Conservation (phyloP, 1,140 invertebrate species). For the Augochlora pura region DNA sequence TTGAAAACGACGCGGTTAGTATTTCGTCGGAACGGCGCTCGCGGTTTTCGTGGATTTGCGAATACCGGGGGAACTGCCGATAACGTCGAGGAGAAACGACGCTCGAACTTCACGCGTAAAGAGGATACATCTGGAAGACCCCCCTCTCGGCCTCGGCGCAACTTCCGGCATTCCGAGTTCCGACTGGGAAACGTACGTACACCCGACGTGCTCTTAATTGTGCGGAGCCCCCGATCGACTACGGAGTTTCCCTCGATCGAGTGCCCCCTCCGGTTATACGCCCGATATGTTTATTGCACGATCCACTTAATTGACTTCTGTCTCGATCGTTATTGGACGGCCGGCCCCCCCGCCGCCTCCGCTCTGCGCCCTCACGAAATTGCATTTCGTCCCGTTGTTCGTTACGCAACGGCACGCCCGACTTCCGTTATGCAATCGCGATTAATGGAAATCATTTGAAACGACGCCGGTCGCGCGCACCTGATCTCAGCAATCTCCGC, state of each 20-base stretch:
- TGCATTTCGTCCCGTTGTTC: constrained; percentile 9
- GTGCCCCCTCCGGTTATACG: constrained; percentile 5
- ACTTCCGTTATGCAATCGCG: background rate
- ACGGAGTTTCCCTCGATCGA: too few species aligned
- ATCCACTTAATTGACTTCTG: constrained; percentile 32
- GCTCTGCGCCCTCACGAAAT: constrained; percentile 13
- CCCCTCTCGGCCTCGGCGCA: background rate
- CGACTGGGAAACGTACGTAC: constrained; percentile 12
- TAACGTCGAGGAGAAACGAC: constrained; percentile 18
- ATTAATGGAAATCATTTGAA: background rate
- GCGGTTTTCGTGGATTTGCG: constrained; percentile 13
- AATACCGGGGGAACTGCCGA: background rate
- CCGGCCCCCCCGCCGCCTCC: too few species aligned
- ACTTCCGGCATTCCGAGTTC: constrained; percentile 15
- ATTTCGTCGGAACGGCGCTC: background rate
- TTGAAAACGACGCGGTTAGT: background rate
- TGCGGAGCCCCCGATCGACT: constrained; percentile 16
- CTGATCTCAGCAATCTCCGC: background rate
- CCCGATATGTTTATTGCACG: constrained; percentile 37
- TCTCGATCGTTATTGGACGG: constrained; percentile 7
- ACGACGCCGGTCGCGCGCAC: background rate
- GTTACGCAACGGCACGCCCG: background rate
- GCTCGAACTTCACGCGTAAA: constrained; percentile 29
- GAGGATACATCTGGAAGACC: background rate
- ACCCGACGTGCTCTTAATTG: constrained; percentile 27